Percentiles rank a stretch among this genome's conserved stretches.
Conservation (phyloP, 1,140 invertebrate genomes). For the Solenopsis fugax region DNA sequence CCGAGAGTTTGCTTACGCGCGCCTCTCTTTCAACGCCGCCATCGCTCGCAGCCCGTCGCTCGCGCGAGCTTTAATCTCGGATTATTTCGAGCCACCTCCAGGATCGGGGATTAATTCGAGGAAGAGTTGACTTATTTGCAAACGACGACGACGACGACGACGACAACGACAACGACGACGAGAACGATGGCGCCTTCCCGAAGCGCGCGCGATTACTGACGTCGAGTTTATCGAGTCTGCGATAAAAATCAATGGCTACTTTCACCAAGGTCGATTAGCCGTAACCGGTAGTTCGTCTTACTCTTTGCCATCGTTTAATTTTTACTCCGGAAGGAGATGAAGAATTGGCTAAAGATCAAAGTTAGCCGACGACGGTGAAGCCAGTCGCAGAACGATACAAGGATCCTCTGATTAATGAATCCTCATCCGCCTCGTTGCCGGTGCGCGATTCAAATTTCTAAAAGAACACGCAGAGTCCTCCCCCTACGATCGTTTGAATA, state of each 20-base stretch:
- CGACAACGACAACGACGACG: background rate
- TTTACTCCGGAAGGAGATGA: conserved; percentile 10
- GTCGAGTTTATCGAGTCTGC: conserved; percentile 17
- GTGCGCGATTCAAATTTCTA: conserved; percentile 7
- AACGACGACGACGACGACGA: conserved; percentile 24
- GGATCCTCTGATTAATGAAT: conserved; percentile 20
- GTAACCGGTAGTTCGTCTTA: background rate
- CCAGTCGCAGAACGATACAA: background rate
- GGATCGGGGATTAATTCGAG: conserved; percentile 84
- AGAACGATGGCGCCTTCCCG: conserved; percentile 1
- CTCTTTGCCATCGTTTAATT: background rate
- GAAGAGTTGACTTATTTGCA: conserved; percentile 72
- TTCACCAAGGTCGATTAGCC: conserved; percentile 24
- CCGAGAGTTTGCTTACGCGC: conserved; percentile 10
- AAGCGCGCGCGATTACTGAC: conserved; percentile 17
- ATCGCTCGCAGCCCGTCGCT: conserved; percentile 69
- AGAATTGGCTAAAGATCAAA: conserved; percentile 32
- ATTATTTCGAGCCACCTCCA: conserved; percentile 83
- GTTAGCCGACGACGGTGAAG: conserved; percentile 4
- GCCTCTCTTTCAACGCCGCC: conserved; percentile 55
- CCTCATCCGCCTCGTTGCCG: too few species aligned
- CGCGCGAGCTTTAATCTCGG: conserved; percentile 83
- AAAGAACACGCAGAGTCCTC: background rate
- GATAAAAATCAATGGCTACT: conserved; percentile 39
- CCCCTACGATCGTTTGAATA: conserved; percentile 16